phyloP scores from a whole-genome alignment of 2,113 vertebrate species.

The Tetrax tetrax region DNA sequence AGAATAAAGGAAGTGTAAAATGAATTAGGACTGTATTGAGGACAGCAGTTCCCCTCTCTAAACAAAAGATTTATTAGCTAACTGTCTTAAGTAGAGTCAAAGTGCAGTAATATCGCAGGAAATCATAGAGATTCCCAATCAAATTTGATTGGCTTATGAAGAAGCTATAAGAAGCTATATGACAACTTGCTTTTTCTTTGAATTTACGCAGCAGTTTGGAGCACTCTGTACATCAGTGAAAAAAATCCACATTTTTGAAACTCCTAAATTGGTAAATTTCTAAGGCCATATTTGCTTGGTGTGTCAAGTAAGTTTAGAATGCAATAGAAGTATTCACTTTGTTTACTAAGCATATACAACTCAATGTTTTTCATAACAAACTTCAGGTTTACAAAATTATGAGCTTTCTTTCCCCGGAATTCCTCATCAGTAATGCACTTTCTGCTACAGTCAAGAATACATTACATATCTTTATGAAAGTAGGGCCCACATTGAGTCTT shows the following conservation, averaged over 20 bases:
- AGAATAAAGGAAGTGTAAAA: background rate
- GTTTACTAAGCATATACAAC: background rate
- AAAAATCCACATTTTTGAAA: background rate
- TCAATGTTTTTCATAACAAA: background rate
- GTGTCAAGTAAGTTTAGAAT: background rate
- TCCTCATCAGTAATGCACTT: background rate
- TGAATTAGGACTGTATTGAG: background rate
- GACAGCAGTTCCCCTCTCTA: background rate
- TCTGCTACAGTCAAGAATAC: background rate
- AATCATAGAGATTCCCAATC: background rate
- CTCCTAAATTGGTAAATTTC: background rate
- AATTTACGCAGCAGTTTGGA: background rate
- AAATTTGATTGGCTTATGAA: background rate
- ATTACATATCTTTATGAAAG: background rate
- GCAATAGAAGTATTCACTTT: background rate
- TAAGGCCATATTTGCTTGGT: background rate
- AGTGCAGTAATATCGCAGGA: background rate
- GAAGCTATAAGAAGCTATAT: background rate
- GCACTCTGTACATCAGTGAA: background rate
- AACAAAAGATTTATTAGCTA: background rate
- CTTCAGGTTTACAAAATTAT: background rate
- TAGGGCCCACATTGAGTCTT: background rate
- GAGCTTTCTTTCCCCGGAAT: background rate
- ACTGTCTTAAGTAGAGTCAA: background rate
- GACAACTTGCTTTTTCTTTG: background rate